phyloP scores from a whole-genome alignment of 2,797 vertebrate species.

The Cossypha polioptera region DNA sequence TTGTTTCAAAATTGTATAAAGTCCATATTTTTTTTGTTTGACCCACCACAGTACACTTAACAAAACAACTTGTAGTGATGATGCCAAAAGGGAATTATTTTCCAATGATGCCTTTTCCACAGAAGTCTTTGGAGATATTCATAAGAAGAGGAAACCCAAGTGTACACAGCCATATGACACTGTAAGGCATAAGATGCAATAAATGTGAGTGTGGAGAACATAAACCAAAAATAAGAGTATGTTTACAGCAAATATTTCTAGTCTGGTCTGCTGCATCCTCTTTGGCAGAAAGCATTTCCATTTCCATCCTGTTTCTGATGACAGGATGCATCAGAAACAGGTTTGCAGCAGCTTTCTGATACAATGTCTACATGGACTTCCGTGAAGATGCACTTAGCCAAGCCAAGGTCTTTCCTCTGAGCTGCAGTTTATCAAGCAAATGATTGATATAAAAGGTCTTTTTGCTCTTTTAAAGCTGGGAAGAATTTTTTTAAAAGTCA shows the following conservation, averaged over 20 bases:
- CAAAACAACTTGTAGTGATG: neutral
- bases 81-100: neutral
- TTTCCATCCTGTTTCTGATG: neutral
- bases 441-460: neutral
- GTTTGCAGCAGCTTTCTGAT: neutral
- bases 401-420: neutral
- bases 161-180: neutral
- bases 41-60: neutral
- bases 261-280: neutral
- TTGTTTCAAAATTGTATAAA: neutral
- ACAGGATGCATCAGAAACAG: neutral
- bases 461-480: neutral
- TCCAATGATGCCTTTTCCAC: neutral
- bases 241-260: neutral
- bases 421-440: neutral
- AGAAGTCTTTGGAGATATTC: neutral
- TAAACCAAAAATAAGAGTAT: neutral
- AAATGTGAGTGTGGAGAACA: neutral
- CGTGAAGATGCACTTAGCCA: neutral
- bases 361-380: neutral
- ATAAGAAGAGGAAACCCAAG: neutral
- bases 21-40: neutral
- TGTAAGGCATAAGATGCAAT: neutral
- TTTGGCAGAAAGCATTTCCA: neutral
- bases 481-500: conserved; percentile 10